phyloP scores from a whole-genome alignment of 1,140 invertebrate genomes.

The Dendrolimus punctatus region DNA sequence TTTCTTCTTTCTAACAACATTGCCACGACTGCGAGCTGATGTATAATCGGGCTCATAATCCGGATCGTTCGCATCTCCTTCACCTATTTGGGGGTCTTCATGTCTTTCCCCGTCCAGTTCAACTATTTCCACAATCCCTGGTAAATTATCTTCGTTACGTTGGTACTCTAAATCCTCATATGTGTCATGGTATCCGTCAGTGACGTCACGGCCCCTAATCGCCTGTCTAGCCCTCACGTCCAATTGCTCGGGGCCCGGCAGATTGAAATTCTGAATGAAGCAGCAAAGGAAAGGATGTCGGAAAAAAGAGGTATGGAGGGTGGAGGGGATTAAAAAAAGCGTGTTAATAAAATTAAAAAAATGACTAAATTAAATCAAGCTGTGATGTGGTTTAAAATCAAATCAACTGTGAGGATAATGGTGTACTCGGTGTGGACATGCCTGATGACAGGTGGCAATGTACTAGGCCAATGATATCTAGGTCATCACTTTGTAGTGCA shows the following conservation, averaged over 20 bases:
- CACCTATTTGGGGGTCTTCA: slow-evolving; percentile 17
- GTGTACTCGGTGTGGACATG: slow-evolving; percentile 35
- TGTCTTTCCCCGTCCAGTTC: slow-evolving; percentile 39
- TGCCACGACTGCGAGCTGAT: slow-evolving; percentile 47
- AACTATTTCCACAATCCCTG: slow-evolving; percentile 49
- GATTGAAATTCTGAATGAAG: slow-evolving; percentile 63
- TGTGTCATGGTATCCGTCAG: slow-evolving; percentile 37
- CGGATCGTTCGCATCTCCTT: slow-evolving; percentile 40
- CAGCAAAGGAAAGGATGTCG: slow-evolving; percentile 45
- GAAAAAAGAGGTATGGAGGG: slow-evolving; percentile 38
- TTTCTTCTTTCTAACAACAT: slow-evolving; percentile 51
- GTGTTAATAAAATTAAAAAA: slow-evolving; percentile 74
- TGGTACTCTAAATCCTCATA: slow-evolving; percentile 52
- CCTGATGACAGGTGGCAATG: slow-evolving; percentile 33
- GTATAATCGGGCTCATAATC: slow-evolving; percentile 42
- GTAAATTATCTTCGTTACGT: slow-evolving; percentile 23
- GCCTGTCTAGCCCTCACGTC: slow-evolving; percentile 26
- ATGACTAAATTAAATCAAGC: slow-evolving; percentile 52
- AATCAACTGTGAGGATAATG: slow-evolving; percentile 23
- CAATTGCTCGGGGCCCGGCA: slow-evolving; percentile 47
- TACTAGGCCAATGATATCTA: neutral
- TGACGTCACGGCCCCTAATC: slow-evolving; percentile 36
- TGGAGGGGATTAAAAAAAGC: slow-evolving; percentile 67
- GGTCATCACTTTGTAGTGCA: no score
- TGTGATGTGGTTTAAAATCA: slow-evolving; percentile 20